phyloP scores from a whole-genome alignment of 2,888 invertebrate species.

The Carterocephalus palaemon region DNA sequence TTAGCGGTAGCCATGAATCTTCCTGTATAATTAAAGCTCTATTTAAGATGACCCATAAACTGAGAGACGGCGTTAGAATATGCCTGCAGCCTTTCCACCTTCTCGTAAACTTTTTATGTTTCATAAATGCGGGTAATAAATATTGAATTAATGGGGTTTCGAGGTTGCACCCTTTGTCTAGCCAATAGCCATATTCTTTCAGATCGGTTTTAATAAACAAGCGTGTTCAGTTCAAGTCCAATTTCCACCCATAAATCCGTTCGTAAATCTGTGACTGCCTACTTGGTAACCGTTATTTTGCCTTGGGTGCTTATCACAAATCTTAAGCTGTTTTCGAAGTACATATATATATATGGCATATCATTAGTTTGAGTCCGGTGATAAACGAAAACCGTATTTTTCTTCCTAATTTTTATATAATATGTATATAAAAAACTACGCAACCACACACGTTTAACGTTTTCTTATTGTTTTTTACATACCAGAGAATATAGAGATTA shows the following conservation, averaged over 20 bases:
- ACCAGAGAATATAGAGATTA: no score
- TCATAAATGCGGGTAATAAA: slow-evolving; percentile 73
- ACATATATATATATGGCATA: no score
- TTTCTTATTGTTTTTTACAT: no score
- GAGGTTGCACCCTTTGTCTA: slow-evolving; percentile 54
- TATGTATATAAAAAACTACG: no score
- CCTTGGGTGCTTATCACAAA: no score
- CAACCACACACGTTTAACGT: no score
- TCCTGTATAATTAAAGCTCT: slow-evolving; percentile 58
- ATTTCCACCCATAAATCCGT: slow-evolving; percentile 32
- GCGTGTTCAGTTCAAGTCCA: slow-evolving; percentile 44
- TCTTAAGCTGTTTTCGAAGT: no score
- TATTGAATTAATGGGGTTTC: slow-evolving; percentile 70
- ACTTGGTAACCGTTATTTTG: slow-evolving; percentile 4
- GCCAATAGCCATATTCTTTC: slow-evolving; percentile 49
- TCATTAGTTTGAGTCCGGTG: no score
- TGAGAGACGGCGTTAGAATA: slow-evolving; percentile 51
- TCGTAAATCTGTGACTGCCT: slow-evolving; percentile 32
- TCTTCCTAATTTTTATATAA: no score
- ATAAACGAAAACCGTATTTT: no score
- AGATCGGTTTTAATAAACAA: slow-evolving; percentile 44
- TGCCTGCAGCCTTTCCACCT: slow-evolving; percentile 60
- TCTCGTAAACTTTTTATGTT: slow-evolving; percentile 73
- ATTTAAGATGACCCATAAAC: slow-evolving; percentile 69
- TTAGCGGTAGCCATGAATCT: slow-evolving; percentile 51